Conservation (phyloP, 1,140 invertebrate genomes). For the Teleogryllus occipitalis region DNA sequence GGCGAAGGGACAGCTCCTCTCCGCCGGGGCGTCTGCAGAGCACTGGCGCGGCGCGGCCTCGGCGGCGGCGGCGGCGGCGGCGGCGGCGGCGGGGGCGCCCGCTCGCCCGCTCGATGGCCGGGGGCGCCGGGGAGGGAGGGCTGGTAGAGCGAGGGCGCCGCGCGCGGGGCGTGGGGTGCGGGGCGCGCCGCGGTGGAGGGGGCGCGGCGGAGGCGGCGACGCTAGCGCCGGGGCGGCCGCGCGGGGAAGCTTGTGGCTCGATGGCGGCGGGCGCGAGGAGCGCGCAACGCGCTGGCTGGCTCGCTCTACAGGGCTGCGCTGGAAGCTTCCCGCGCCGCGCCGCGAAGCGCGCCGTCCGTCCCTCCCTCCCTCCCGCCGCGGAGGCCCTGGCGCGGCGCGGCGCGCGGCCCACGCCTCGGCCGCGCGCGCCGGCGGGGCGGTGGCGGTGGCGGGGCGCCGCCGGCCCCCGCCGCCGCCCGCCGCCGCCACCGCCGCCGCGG, state of each 20-base stretch:
- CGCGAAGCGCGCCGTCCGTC: not conserved
- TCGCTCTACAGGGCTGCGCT: conserved; percentile 7
- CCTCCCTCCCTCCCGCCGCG: no score
- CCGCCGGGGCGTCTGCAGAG: no score
- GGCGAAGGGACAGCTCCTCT: no score
- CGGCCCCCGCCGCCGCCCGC: not conserved
- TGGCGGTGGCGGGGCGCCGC: not conserved
- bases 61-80: no score
- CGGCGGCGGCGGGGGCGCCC: no score
- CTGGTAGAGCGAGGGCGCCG: no score
- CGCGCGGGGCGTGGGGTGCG: no score
- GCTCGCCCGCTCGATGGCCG: not conserved
- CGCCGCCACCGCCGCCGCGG: not conserved
- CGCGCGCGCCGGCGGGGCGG: not conserved
- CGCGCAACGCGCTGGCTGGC: not conserved
- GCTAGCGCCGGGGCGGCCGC: not conserved
- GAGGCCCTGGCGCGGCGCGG: no score
- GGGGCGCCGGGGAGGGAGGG: not conserved
- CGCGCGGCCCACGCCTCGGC: no score
- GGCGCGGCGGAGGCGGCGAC: conserved; percentile 12
- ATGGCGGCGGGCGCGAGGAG: not conserved
- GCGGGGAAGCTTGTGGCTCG: conserved; percentile 10
- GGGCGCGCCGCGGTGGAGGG: no score
- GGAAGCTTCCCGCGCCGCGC: not conserved
- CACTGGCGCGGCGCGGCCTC: no score